These are phyloP conservation scores for Aporrectodea caliginosa DNA, from an alignment of 1,140 invertebrate genomes.

Conservation along the genomic window DNA sequence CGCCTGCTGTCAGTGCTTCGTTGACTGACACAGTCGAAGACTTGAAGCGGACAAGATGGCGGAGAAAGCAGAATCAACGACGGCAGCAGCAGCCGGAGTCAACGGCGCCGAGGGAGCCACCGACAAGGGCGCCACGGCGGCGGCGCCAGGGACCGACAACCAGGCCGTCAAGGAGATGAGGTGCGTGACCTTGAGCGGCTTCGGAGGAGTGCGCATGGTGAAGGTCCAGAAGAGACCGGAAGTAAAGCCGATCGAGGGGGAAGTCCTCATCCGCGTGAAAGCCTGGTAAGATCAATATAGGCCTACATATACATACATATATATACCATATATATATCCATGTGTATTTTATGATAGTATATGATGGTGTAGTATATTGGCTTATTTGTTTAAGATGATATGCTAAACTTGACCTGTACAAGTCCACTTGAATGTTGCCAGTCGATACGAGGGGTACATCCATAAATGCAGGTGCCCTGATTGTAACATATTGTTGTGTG, in stretches of 20 bases:
- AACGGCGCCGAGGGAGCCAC: conserved; percentile 5
- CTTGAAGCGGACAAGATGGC: conserved; percentile 4
- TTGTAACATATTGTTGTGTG: too few relatives aligned
- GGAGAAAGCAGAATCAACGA: not conserved
- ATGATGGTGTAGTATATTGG: too few relatives aligned
- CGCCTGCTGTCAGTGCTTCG: too few relatives aligned
- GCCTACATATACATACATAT: not conserved
- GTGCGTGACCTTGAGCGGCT: conserved; percentile 72
- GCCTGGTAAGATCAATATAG: conserved; percentile 68
- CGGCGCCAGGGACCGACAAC: not conserved
- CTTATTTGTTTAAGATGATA: too few relatives aligned
- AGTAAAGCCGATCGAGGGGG: conserved; percentile 68
- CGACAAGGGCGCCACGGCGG: not conserved
- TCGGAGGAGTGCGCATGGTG: conserved; percentile 77
- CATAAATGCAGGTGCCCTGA: too few relatives aligned
- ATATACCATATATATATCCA: too few relatives aligned
- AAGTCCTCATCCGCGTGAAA: conserved; percentile 77
- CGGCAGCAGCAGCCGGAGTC: conserved; percentile 1
- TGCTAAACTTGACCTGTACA: too few relatives aligned
- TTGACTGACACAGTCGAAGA: not conserved
- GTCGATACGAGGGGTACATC: too few relatives aligned
- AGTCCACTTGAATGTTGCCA: too few relatives aligned
- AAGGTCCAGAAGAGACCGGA: conserved; percentile 76
- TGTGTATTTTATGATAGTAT: too few relatives aligned
- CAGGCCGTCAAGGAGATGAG: conserved; percentile 42